Evolutionary conservation across 2,888 invertebrate species (phyloP).

Genomic region (Petrolisthes cinctipes): DNA sequence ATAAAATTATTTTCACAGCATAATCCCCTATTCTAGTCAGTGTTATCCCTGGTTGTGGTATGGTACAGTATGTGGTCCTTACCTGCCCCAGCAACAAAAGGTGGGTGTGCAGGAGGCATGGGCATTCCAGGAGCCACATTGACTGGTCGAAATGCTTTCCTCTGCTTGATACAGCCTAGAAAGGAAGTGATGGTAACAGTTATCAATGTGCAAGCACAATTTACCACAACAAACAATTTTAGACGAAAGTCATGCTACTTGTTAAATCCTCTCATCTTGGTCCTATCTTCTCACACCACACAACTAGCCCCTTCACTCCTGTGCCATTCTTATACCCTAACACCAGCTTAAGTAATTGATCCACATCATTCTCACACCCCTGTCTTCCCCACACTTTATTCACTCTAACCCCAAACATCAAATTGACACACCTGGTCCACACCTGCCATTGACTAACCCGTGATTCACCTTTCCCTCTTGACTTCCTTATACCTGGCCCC

Average conservation of each 20-base stretch:
- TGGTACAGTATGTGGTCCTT: background rate
- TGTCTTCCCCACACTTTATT: too few species aligned
- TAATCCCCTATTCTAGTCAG: too few species aligned
- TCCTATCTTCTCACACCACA: background rate
- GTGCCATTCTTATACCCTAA: background rate
- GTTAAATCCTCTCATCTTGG: too few species aligned
- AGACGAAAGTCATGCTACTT: background rate
- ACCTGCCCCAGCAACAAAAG: slow-evolving; percentile 69
- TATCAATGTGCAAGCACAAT: background rate
- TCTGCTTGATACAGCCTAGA: slow-evolving; percentile 67
- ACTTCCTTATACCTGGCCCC: too few species aligned
- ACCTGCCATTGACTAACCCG: too few species aligned
- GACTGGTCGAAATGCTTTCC: slow-evolving; percentile 65
- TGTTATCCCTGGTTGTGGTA: too few species aligned
- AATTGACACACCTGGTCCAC: too few species aligned
- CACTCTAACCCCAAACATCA: too few species aligned
- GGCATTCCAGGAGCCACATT: slow-evolving; percentile 46
- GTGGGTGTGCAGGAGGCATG: slow-evolving; percentile 67
- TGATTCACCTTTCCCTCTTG: too few species aligned
- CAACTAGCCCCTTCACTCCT: background rate
- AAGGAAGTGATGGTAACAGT: background rate
- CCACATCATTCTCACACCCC: too few species aligned
- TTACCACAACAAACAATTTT: background rate
- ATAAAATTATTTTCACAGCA: too few species aligned
- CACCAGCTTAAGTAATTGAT: background rate